Evolutionary conservation across 2,888 invertebrate species (phyloP).

Genomic region (Rhagophthalmus giganteus): DNA sequence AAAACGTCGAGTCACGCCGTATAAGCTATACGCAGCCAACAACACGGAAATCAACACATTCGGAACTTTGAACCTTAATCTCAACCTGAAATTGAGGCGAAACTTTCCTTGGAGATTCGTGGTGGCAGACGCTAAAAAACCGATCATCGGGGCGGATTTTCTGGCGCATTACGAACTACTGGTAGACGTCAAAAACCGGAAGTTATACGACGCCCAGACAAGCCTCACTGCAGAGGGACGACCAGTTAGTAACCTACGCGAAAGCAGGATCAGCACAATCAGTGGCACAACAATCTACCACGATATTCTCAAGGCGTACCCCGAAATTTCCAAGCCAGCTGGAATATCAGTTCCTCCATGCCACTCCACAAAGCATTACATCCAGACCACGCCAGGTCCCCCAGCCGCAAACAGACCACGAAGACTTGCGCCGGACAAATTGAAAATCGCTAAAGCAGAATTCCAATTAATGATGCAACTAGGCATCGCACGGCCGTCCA

Average conservation of each 20-base stretch:
- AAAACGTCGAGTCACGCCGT: conserved; percentile 30
- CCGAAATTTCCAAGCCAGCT: background rate
- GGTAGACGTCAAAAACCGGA: conserved; percentile 38
- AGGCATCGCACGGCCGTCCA: conserved; percentile 38
- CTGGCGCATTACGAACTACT: conserved; percentile 41
- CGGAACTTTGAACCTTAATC: conserved; percentile 33
- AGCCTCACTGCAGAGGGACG: background rate
- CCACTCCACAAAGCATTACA: too few relatives aligned
- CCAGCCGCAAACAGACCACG: conserved; percentile 39
- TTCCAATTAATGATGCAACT: conserved; percentile 37
- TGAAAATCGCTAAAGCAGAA: conserved; percentile 34
- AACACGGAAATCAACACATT: conserved; percentile 42
- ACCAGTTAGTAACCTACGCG: background rate
- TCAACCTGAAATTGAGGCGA: conserved; percentile 42
- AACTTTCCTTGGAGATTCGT: conserved; percentile 43
- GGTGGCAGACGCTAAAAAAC: conserved; percentile 43
- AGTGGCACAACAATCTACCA: background rate
- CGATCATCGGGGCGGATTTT: conserved; percentile 48
- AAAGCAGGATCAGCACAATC: background rate
- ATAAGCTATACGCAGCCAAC: conserved; percentile 44
- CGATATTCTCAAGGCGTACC: background rate
- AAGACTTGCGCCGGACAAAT: conserved; percentile 41
- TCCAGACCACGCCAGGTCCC: conserved; percentile 36
- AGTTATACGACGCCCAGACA: conserved; percentile 30
- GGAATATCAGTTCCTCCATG: too few relatives aligned